These are phyloP conservation scores for Leptopilina syphax DNA, from an alignment of 2,888 invertebrate species.

Conservation along the genomic window DNA sequence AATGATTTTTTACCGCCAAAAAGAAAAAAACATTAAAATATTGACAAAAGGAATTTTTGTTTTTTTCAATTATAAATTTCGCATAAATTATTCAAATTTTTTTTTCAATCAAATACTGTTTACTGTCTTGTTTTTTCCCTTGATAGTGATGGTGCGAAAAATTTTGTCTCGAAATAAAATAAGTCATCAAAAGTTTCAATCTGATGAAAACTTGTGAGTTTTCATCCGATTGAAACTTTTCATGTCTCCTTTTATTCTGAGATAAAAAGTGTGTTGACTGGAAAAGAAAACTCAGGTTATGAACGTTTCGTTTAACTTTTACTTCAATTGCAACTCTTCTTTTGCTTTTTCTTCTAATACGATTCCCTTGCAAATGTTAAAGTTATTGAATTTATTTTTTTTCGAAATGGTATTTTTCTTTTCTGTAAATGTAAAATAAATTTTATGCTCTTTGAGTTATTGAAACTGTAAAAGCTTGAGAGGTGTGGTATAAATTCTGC, in stretches of 20 bases:
- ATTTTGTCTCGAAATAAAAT: neutral
- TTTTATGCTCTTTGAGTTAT: neutral
- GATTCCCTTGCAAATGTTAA: no score
- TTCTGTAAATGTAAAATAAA: neutral
- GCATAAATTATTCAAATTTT: no score
- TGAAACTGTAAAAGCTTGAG: neutral
- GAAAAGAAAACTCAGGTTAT: neutral
- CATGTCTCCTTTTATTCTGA: neutral
- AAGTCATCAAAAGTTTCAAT: neutral
- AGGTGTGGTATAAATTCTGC: no score
- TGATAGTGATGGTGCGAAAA: neutral
- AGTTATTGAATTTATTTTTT: neutral
- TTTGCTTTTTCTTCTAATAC: no score
- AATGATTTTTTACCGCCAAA: no score
- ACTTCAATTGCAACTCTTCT: neutral
- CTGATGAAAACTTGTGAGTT: neutral
- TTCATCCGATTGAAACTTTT: neutral
- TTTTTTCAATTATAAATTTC: no score
- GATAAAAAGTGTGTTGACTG: neutral
- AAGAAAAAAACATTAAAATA: no score
- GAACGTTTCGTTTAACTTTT: neutral
- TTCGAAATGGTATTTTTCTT: neutral
- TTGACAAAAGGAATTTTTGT: no score
- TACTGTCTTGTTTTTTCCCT: neutral
- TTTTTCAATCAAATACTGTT: no score